Conservation (phyloP, 2,888 invertebrate genomes). For the Resseliella maxima region DNA sequence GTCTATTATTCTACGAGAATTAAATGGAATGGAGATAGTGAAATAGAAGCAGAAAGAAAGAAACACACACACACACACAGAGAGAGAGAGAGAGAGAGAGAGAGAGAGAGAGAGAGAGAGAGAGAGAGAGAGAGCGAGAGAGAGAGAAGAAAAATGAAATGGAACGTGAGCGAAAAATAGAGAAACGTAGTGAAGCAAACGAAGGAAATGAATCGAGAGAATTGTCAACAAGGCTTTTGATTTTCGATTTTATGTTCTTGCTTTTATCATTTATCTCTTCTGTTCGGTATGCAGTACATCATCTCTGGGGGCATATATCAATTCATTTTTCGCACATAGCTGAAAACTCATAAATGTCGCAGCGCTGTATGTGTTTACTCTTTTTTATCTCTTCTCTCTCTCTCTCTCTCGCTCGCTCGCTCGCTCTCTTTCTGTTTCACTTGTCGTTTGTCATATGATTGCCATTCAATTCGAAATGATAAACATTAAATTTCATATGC, state of each 20-base stretch:
- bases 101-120: too few relatives aligned
- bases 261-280: neutral
- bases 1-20: too few relatives aligned
- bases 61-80: too few relatives aligned
- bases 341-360: neutral
- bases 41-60: too few relatives aligned
- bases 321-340: neutral
- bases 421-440: too few relatives aligned
- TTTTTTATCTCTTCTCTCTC: too few relatives aligned
- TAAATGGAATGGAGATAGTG: too few relatives aligned
- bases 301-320: neutral
- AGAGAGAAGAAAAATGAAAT: too few relatives aligned
- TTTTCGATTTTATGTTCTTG: neutral
- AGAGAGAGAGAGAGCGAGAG: too few relatives aligned
- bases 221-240: constrained; percentile 1
- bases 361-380: neutral
- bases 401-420: too few relatives aligned
- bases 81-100: too few relatives aligned
- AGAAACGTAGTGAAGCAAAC: neutral
- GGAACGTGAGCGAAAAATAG: neutral
- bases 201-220: neutral
- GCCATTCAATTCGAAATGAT: neutral
- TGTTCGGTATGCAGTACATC: neutral
- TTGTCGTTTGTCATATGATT: neutral
- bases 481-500: neutral